Evolutionary conservation across 1,140 invertebrate species (phyloP).

Genomic region (Physella acuta): DNA sequence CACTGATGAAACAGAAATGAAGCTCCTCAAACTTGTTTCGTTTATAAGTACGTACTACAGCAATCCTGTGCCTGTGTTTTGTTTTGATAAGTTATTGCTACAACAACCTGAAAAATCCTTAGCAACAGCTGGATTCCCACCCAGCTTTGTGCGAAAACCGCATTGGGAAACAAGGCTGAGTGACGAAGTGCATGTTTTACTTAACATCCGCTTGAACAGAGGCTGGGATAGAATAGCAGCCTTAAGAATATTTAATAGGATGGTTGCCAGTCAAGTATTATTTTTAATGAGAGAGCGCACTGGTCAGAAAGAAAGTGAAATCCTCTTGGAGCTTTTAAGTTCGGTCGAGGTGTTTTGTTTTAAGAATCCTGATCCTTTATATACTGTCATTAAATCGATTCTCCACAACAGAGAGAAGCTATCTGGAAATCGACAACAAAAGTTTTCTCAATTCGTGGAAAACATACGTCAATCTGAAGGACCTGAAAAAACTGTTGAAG

Average conservation of each 20-base stretch:
- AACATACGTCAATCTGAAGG: constrained; percentile 27
- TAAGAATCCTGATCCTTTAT: constrained; percentile 16
- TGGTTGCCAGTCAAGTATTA: constrained; percentile 32
- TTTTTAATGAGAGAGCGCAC: constrained; percentile 12
- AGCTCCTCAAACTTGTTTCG: constrained; percentile 33
- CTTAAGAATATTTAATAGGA: constrained; percentile 27
- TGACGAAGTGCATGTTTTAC: constrained; percentile 27
- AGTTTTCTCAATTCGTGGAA: constrained; percentile 35
- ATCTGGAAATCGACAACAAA: constrained; percentile 20
- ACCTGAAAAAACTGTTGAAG: constrained; percentile 28
- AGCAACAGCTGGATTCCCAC: too few species aligned
- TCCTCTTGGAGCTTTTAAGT: constrained; percentile 27
- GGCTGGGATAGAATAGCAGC: constrained; percentile 16
- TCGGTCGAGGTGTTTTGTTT: constrained; percentile 14
- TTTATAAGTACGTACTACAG: constrained; percentile 38
- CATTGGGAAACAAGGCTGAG: constrained; percentile 36
- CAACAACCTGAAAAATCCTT: neutral
- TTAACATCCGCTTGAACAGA: constrained; percentile 30
- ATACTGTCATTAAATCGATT: constrained; percentile 32
- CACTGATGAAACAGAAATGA: constrained; percentile 26
- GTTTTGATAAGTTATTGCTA: constrained; percentile 25
- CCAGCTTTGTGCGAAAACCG: too few species aligned
- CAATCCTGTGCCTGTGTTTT: constrained; percentile 26
- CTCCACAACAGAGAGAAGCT: constrained; percentile 30
- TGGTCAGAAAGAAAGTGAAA: constrained; percentile 22